Base-by-base conservation (phyloP, 2,113 vertebrate species). In the Bubo scandiacus region DNA sequence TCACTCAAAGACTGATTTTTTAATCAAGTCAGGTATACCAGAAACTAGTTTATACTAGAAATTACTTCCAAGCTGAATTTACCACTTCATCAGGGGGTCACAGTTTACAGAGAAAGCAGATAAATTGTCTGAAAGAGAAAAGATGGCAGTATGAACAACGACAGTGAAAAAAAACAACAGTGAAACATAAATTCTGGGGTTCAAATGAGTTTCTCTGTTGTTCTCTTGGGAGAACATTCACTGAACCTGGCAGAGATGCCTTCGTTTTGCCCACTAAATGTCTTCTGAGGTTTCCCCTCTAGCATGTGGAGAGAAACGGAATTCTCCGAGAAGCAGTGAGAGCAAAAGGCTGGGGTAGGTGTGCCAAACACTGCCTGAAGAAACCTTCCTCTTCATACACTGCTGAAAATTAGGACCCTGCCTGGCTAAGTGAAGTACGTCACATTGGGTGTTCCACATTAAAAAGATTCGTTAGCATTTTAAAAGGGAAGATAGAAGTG, bases 261-360 rank as follows among this genome's bases (percentile, higher is more conserved):
- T 65, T 73, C 12, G 1, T 77, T 86, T 91, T 83, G 27, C 34
- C 51, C 2, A 3, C 29, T 88, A 59, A 86, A 88, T 1, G 0
- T 63, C 59, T 95, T 75, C 86, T 52, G 40, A 78, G 43, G 29
- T 89, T 93, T 77, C 4, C 47, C 47, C 38, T 67, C 26, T n/a
- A 67, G 77, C 38, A 38, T 0, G 1, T 19, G 49, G 43, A 65
- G 58, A 65, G 67, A 42, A 86, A 66, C 0, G 0, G 15, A 51
- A 30, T 54, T 49, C 25, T 66, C 34, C 1, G 4, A 85, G 55
- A 77, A 11, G 15, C 68, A 57, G 30, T 5, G 36, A 67, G 80
- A 89, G 88, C 63, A 96, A 83, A 84, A 86, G 65, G 45, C 52
- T 80, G 57, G 34, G 61, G 57, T 43, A 71, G 80, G 29, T 67